Conservation (phyloP, 2,888 invertebrate genomes). For the Balanococcus diminutus region DNA sequence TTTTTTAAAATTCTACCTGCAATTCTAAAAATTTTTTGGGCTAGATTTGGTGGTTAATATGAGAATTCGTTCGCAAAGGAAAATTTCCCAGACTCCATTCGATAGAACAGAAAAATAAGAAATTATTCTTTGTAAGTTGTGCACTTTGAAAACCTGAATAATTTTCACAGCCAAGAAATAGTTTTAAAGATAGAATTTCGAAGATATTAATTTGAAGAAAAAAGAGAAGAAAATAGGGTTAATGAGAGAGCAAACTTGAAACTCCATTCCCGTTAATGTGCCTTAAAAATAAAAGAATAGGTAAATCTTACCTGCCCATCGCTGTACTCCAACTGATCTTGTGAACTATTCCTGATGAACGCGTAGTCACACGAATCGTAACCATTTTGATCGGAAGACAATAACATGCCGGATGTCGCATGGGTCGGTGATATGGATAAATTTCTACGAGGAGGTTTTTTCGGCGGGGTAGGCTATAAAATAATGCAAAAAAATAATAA, state of each 20-base stretch:
- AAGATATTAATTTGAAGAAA: background rate
- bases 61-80: too few relatives aligned
- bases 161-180: background rate
- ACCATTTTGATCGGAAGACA: slow-evolving; percentile 69
- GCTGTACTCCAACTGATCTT: slow-evolving; percentile 75
- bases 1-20: too few relatives aligned
- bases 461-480: slow-evolving; percentile 78
- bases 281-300: background rate
- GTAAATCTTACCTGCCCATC: slow-evolving; percentile 63
- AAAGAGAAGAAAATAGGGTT: background rate
- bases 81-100: background rate
- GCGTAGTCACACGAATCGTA: slow-evolving; percentile 68
- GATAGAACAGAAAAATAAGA: background rate
- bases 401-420: slow-evolving; percentile 65
- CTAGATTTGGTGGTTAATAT: too few relatives aligned
- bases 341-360: slow-evolving; percentile 70
- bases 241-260: background rate
- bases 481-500: background rate
- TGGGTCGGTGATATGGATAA: slow-evolving; percentile 86
- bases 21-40: too few relatives aligned
- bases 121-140: background rate
- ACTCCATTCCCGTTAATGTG: background rate
- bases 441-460: slow-evolving; percentile 86
- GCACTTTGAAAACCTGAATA: background rate
- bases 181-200: background rate